Evolutionary conservation across 2,888 invertebrate genomes (phyloP).

Genomic region (Limenitis camilla): DNA sequence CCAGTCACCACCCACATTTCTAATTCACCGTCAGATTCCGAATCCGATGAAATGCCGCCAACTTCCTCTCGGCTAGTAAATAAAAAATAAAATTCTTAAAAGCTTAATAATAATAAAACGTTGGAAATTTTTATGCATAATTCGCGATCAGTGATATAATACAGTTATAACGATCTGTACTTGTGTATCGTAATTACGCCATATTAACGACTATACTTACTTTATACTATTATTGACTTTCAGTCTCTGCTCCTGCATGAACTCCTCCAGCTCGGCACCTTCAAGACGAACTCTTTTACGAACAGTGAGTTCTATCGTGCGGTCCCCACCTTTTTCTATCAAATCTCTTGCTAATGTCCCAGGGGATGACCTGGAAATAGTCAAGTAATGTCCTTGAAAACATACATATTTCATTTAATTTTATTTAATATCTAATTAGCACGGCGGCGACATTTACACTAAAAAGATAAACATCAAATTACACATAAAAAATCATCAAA

Average conservation of each 20-base stretch:
- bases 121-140: no score
- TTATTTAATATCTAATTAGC: no score
- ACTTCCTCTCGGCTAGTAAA: constrained; percentile 74
- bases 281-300: constrained; percentile 82
- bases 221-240: constrained; percentile 47
- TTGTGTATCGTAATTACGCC: not conserved
- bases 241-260: constrained; percentile 76
- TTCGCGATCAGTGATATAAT: no score
- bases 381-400: no score
- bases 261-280: constrained; percentile 85
- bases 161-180: no score
- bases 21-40: constrained; percentile 83
- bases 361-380: constrained; percentile 78
- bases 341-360: constrained; percentile 87
- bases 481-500: no score
- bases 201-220: constrained; percentile 32
- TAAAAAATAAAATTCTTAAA: not conserved
- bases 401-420: no score
- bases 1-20: constrained; percentile 90
- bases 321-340: constrained; percentile 83
- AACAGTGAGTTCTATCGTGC: constrained; percentile 81
- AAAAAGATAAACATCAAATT: no score
- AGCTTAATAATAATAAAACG: not conserved
- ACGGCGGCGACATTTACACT: no score
- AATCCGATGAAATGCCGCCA: constrained; percentile 84